A percentile compares a stretch with the other conserved stretches of the same genome.
These are phyloP conservation scores for Sphaerodactylus townsendi DNA, from an alignment of 2,113 vertebrate genomes.

Conservation along the genomic window DNA sequence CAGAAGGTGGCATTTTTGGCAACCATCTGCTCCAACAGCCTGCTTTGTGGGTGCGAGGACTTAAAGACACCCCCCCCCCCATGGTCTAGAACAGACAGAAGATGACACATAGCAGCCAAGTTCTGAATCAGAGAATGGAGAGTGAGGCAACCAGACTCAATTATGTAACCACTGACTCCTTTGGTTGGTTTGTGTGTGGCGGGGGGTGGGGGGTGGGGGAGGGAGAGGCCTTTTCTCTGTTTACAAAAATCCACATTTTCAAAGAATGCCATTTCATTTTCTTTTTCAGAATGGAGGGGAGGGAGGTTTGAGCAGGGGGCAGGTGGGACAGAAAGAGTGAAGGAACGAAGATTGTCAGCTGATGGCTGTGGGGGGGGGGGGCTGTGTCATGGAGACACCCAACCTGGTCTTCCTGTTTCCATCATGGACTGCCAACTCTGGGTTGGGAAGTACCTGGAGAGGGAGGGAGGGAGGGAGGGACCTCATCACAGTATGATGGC, in stretches of 20 bases:
- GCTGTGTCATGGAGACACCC: background rate
- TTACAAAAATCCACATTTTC: background rate
- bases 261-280: no score
- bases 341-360: background rate
- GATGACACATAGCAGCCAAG: background rate
- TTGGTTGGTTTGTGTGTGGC: background rate
- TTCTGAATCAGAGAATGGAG: background rate
- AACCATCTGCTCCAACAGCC: background rate
- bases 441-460: no score
- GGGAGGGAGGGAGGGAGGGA: no score
- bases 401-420: background rate
- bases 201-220: no score
- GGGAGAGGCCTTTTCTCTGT: no score
- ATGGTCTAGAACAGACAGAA: background rate
- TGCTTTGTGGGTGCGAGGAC: background rate
- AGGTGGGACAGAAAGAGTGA: background rate
- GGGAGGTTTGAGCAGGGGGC: background rate
- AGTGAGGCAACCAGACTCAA: background rate
- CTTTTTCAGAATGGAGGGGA: background rate
- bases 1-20: background rate
- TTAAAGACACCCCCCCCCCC: background rate
- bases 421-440: background rate
- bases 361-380: background rate
- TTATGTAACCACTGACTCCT: background rate
- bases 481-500: no score